Base-by-base conservation (phyloP, 1,140 invertebrate species). In the Dendroctonus valens region DNA sequence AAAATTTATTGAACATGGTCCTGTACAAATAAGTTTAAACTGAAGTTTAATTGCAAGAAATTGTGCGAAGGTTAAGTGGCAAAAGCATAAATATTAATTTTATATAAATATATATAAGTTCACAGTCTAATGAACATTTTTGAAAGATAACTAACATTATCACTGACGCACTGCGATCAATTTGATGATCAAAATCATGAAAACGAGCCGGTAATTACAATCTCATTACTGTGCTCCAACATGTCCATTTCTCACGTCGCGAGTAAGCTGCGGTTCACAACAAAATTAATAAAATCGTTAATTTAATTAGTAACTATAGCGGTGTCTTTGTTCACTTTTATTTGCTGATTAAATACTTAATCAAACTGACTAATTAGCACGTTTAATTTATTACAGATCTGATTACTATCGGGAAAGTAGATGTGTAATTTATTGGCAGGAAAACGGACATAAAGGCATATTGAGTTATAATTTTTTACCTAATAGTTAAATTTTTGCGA, bases 261-360 rank as follows among this genome's bases (percentile, higher is more conserved):
- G 26, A 40, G 7, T n/a, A 15, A 55, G 11, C 53, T 40, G 11
- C 55, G 41, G 12, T 58, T 58, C 40, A n/a, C n/a, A 60, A 50
- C 38, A 60, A 60, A 49, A 60, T 60, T 60, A 60, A 60, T 60
- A 60, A 60, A 60, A 60, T 60, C 46, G 44, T 60, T 60, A 60
- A 60, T 50, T 60, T 38, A 60, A 60, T 60, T 60, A 60, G 46
- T 48, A 48, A 38, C 44, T 50, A 39, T 55, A 9, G 53, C 53
- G 53, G 53, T 40, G 50, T 38, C 26, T 58, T 60, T 60, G 58
- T 60, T 49, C 46, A 37, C n/a, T 38, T 26, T 42, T 58, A 26
- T 50, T 37, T 9, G 8, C 37, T 59, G 50, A 60, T 60, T 60
- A 14, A 60, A 60, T 40, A 37, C 58, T 60, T 60, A 60, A 60